Evolutionary conservation across 2,888 invertebrate species (phyloP), one percentile per base, ranked within the genome.

Genomic region (Temnothorax ravouxi): DNA sequence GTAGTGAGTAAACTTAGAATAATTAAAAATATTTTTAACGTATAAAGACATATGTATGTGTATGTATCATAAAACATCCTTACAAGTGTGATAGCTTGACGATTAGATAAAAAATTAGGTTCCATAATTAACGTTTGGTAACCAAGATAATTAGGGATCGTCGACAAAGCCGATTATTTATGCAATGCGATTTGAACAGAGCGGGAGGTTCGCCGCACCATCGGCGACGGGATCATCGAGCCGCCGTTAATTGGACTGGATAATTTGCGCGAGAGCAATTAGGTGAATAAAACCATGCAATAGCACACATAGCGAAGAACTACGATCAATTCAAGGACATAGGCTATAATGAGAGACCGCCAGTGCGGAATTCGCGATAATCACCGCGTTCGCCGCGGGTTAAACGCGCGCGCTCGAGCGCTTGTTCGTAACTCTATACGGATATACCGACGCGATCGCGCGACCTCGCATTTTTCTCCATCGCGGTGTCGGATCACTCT

Each of bases 401-500:
- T 74, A 67, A 76, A 72, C 41, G 54, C 38, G 34, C 76, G 64
- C 41, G 34, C 34, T 52, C 6, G n/a, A 41, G 47, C 59, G 54
- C 29, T 21, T 21, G 29, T 47, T 71, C 38, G 79, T 47, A 69
- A 50, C 87, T 77, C 67, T 80, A 52, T 82, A 88, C 83, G 84
- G 85, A 77, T 86, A 75, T 41, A 85, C 85, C 88, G 86, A 56
- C 64, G 87, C 6, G 76, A 89, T 87, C 66, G 41, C 77, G 44
- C 89, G 90, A 88, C 91, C 91, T 91, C 90, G 91, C 88, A 91
- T 88, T 89, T 91, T 91, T 88, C 88, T 44, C 86, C 87, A 84
- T 89, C 84, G 81, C 79, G 64, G 38, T 81, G 88, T 86, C 86
- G 84, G 83, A 87, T 88, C 89, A 86, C 25, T 71, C 71, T 69